Evolutionary conservation across 2,888 invertebrate species (phyloP), one percentile per base, ranked within the genome.

Genomic region (Sinelater perroti): DNA sequence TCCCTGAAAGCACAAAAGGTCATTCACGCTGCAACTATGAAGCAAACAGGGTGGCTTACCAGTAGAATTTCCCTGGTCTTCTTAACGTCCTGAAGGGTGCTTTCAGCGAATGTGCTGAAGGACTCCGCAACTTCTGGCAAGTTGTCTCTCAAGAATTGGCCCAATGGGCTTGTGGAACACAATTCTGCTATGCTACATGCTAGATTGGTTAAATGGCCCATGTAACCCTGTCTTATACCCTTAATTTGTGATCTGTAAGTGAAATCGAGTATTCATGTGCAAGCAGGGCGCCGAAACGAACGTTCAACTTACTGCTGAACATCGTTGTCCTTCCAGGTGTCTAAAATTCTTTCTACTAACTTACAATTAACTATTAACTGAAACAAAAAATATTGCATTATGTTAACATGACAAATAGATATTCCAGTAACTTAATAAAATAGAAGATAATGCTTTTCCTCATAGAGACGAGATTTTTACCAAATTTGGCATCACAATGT

Each of bases 261-360:
- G n/a, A n/a, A n/a, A n/a, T n/a, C n/a, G n/a, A n/a, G n/a, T n/a
- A n/a, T n/a, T n/a, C n/a, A n/a, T n/a, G n/a, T n/a, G n/a, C n/a
- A n/a, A n/a, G n/a, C n/a, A n/a, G n/a, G n/a, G n/a, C n/a, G n/a
- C n/a, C n/a, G n/a, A n/a, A n/a, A n/a, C n/a, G n/a, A n/a, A n/a
- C n/a, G n/a, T 16, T 50, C 46, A 61, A 85, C 90, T 87, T 80
- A 93, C 93, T 89, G 87, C 75, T 85, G 84, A 68, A 83, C 82
- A 67, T 89, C 87, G 78, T 93, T 93, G 65, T 87, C 86, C 70
- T 90, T 87, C 86, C 90, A 95, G 46, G 87, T 89, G 67, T 90
- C 88, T 75, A 95, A 82, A 70, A 95, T 85, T 76, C 89, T 86
- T 67, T 89, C 86, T 66, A 93, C 80, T 75, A 95, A 81, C 71